A percentile compares a stretch with the other conserved stretches of the same genome.
Conservation (phyloP, 1,140 invertebrate species). For the Trinorchestia longiramus region DNA sequence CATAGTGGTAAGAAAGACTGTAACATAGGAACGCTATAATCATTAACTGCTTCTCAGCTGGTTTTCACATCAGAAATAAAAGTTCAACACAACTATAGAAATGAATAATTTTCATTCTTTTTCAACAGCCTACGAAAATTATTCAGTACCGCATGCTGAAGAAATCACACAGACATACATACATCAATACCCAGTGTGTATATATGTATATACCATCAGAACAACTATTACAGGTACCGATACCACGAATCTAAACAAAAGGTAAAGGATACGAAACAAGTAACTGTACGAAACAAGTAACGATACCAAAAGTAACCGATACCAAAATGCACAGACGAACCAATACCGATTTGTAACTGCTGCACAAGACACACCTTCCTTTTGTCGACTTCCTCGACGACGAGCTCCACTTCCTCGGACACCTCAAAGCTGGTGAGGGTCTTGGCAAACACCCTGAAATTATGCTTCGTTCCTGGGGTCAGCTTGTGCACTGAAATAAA, state of each 20-base stretch:
- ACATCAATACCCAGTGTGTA: background rate
- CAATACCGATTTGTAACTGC: background rate
- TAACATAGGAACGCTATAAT: background rate
- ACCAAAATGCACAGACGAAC: no score
- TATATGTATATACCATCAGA: no score
- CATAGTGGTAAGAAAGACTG: no score
- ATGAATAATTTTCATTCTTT: background rate
- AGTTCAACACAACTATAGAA: background rate
- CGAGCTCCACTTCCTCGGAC: constrained; percentile 79
- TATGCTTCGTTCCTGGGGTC: constrained; percentile 88
- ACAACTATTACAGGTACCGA: no score
- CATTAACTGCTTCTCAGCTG: background rate
- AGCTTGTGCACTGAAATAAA: background rate
- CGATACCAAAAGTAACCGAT: no score
- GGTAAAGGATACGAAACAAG: no score
- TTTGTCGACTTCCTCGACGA: constrained; percentile 12
- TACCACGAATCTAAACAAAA: no score
- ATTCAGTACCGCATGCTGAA: background rate
- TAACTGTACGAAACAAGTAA: no score
- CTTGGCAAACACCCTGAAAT: constrained; percentile 89
- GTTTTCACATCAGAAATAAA: background rate
- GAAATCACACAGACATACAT: background rate
- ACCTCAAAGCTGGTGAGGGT: constrained; percentile 84
- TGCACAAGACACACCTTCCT: constrained; percentile 28
- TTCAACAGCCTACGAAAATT: background rate